A percentile compares a stretch with the other conserved stretches of the same genome.
Conservation (phyloP, 2,113 vertebrate genomes). For the Cyprinodon variegatus region DNA sequence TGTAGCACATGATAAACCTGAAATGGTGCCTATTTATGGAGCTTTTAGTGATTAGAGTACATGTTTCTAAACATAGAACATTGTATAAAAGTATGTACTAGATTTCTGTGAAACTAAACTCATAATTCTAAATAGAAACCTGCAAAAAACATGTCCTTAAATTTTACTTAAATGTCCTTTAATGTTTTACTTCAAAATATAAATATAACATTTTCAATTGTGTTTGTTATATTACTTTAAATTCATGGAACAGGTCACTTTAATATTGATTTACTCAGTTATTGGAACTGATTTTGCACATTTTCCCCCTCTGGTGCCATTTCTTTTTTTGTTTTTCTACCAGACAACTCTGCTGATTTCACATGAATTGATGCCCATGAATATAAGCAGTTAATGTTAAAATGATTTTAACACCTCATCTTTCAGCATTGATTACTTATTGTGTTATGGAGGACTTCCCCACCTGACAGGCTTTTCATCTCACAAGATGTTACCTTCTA, state of each 20-base stretch:
- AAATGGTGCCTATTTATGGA: too few relatives aligned
- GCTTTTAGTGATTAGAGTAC: too few relatives aligned
- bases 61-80: too few relatives aligned
- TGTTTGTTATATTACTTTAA: not conserved
- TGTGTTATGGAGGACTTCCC: constrained; percentile 29
- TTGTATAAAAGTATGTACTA: too few relatives aligned
- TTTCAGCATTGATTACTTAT: constrained; percentile 37
- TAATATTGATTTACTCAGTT: not conserved
- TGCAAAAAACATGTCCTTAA: too few relatives aligned
- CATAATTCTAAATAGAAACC: too few relatives aligned
- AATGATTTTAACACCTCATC: not conserved
- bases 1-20: too few relatives aligned
- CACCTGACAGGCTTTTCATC: constrained; percentile 49
- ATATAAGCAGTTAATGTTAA: not conserved
- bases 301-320: not conserved
- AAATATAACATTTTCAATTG: too few relatives aligned
- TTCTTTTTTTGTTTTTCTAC: not conserved
- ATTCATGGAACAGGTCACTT: not conserved
- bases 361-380: not conserved
- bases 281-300: not conserved
- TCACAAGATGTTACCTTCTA: constrained; percentile 41
- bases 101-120: too few relatives aligned
- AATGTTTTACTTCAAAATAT: too few relatives aligned
- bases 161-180: too few relatives aligned
- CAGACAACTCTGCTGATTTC: not conserved